A percentile compares a stretch with the other conserved stretches of the same genome.
Conservation (phyloP, 2,113 vertebrate genomes). For the Psammodynastes pulverulentus region DNA sequence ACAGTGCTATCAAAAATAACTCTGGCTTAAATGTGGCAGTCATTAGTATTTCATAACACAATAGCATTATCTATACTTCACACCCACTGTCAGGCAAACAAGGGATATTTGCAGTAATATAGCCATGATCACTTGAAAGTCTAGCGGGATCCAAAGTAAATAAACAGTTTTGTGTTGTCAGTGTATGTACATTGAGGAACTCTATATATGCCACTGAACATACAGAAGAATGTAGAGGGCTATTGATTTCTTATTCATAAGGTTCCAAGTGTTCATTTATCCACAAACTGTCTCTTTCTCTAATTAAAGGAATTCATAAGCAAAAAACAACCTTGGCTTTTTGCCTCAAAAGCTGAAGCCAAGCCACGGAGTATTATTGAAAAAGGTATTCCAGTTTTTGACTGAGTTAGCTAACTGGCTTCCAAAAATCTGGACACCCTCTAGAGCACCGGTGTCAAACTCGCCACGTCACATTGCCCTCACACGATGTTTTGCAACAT, state of each 20-base stretch:
- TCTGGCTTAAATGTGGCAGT: background rate
- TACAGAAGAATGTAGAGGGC: background rate
- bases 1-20: background rate
- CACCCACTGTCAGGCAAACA: background rate
- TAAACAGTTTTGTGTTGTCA: background rate
- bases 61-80: slow-evolving; percentile 5
- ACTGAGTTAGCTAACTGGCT: background rate
- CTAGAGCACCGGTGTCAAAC: background rate
- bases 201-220: background rate
- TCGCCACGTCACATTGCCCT: no score
- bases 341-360: background rate
- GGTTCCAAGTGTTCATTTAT: background rate
- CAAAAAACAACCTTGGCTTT: background rate
- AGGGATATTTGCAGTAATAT: background rate
- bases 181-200: background rate
- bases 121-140: background rate
- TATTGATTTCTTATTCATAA: background rate
- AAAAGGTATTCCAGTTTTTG: background rate
- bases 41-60: slow-evolving; percentile 4
- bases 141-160: background rate
- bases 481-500: no score
- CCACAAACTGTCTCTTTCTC: background rate
- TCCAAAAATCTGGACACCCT: background rate
- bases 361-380: background rate
- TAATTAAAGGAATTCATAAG: background rate